phyloP scores from a whole-genome alignment of 2,888 invertebrate species.

The Brenthis daphne region DNA sequence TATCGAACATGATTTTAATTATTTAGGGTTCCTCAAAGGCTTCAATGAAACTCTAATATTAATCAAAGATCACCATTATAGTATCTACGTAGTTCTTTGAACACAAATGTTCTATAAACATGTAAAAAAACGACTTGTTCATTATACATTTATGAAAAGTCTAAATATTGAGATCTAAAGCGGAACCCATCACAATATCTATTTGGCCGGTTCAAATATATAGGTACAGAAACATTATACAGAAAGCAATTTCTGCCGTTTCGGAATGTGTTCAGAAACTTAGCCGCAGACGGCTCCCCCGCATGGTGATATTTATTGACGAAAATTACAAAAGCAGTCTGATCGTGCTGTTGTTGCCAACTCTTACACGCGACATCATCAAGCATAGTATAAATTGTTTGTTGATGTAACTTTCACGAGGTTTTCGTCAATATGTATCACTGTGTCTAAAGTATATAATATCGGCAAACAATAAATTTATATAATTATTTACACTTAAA shows the following conservation, averaged over 20 bases:
- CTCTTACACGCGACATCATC: not conserved
- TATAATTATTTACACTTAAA: conserved; percentile 1
- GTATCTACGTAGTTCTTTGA: conserved; percentile 7
- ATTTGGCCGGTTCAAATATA: conserved; percentile 29
- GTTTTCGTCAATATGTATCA: conserved; percentile 15
- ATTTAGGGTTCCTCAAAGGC: conserved; percentile 26
- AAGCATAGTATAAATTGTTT: too few relatives aligned
- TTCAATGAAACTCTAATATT: conserved; percentile 19
- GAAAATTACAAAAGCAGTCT: not conserved
- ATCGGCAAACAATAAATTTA: conserved; percentile 7
- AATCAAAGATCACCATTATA: conserved; percentile 5
- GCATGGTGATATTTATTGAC: conserved; percentile 9
- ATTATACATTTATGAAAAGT: conserved; percentile 6
- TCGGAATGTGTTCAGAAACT: conserved; percentile 44
- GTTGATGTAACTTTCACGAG: not conserved
- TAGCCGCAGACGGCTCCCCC: not conserved
- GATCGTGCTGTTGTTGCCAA: not conserved
- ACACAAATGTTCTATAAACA: conserved; percentile 24
- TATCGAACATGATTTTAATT: conserved; percentile 18
- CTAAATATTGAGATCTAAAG: conserved; percentile 11
- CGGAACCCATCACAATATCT: conserved; percentile 19
- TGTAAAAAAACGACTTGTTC: conserved; percentile 7
- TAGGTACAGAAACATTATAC: conserved; percentile 20
- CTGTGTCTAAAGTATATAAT: not conserved
- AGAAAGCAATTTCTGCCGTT: conserved; percentile 18